Base-by-base conservation (phyloP, 2,113 vertebrate species). In the Scomber scombrus region DNA sequence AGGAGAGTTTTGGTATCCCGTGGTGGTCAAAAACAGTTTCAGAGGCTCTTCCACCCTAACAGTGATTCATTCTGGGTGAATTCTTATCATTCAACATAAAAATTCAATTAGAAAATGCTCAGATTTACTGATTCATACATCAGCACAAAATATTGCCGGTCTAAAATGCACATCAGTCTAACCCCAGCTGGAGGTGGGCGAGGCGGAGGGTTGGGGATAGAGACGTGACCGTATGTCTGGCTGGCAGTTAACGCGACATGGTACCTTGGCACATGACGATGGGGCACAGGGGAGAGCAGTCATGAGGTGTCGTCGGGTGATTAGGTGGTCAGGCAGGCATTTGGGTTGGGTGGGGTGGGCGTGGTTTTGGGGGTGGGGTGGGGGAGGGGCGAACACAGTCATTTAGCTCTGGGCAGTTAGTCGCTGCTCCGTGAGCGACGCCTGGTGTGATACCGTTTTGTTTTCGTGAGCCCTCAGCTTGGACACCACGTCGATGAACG, bases 381-480 rank as follows among this genome's bases (percentile, higher is more conserved):
- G 34, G 56, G 60, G 70, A 34, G 71, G 86, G 80, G 88, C 4
- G 75, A 76, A 63, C 82, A 92, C 92, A 88, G 94, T 93, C 93
- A 93, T 97, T 94, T 97, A 99, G 96, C 98, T 99, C 92, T 97
- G 96, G 80, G 97, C 97, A 1, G 96, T 96, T 70, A 99, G 95
- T 90, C 97, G 97, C 95, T 99, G 98, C 97, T 99, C 98, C 77
- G 98, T 99, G 83, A 99, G 95, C 26, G 95, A 99, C 55, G 98
- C 98, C 96, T 99, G 98, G 70, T 99, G 98, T 52, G 98, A 96
- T 23, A 99, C 98, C 50, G 96, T 97, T 95, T 99, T 99, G 96
- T 98, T 99, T 92, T 99, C 98, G 1, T 99, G 97, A 82, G 96
- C 96, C 76, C 98, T 95, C 79, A 99, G 97, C 90, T 96, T 97